These are phyloP conservation scores for Coracias cyanogaster DNA, from an alignment of 2,797 vertebrate species.

Conservation along the genomic window DNA sequence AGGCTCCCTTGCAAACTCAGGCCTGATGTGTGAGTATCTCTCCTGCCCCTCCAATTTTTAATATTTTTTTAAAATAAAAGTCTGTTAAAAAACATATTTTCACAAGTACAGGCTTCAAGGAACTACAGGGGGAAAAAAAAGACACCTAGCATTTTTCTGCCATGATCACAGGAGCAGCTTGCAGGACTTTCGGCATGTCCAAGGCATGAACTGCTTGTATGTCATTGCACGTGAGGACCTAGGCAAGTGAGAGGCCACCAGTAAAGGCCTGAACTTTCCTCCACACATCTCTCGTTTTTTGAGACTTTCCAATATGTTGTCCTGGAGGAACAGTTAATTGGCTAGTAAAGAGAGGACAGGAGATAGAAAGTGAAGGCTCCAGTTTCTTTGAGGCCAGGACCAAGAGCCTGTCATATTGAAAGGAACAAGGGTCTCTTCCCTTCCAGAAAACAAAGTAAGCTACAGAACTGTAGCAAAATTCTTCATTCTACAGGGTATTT, in stretches of 20 bases:
- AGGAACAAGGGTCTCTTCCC: background rate
- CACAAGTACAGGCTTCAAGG: background rate
- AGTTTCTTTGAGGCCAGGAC: background rate
- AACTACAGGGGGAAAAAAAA: background rate
- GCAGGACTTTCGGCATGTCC: background rate
- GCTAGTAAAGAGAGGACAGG: no score
- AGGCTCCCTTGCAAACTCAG: background rate
- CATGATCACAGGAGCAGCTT: rapidly evolving
- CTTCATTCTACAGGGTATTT: background rate
- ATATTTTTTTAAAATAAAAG: background rate
- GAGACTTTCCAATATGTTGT: background rate
- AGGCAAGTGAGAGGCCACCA: background rate
- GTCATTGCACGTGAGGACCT: background rate
- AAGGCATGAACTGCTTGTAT: background rate
- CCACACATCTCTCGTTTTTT: background rate
- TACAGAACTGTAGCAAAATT: background rate
- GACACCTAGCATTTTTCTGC: background rate
- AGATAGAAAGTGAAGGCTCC: background rate
- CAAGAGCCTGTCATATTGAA: background rate
- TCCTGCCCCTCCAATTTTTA: background rate
- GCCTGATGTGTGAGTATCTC: background rate
- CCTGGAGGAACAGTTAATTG: background rate
- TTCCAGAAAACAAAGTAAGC: background rate
- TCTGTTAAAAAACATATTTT: background rate
- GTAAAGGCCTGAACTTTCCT: background rate